Evolutionary conservation across 2,113 vertebrate species (phyloP), one percentile per base, ranked within the genome.

Genomic region (Sterrhoptilus dennistouni): DNA sequence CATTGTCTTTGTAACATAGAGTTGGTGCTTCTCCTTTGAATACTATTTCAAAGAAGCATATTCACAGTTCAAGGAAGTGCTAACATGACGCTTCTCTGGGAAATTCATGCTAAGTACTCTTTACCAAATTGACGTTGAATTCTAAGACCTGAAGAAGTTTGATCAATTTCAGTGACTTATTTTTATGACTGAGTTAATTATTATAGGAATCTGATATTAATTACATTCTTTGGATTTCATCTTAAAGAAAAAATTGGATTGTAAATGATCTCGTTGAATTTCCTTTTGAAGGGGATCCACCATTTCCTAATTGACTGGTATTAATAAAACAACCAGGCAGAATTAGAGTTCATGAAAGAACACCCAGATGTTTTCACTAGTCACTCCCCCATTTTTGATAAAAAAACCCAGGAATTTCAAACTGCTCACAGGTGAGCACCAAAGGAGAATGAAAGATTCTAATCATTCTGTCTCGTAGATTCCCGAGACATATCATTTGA

Each of bases 321-420:
- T 96, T 92, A 94, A 31, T 76, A 96, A 96, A 97, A 95, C 80
- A 96, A 83, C n/a, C 38, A 94, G 63, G 89, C 57, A 94, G 74
- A 94, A 94, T 93, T 91, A 89, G n/a, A 79, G 95, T 91, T 78
- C 74, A 53, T 91, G 85, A 76, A 91, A 97, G 36, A 29, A 88
- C 36, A 95, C 61, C 35, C 74, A 96, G 83, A 89, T 95, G 27
- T 91, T 93, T 57, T 78, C 79, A 29, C 18, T 68, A 33, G 59
- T 82, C 16, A 84, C 7, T 40, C 38, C 6, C 35, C 25, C 86
- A 12, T 81, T 96, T 96, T 95, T 69, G 91, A 44, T 21, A 86
- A 35, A 87, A 91, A 86, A 89, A n/a, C n/a, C 25, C 3, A 61
- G 70, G 24, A 65, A 85, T 94, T 96, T 90, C 59, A 95, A 93